These are phyloP conservation scores for Lamprotornis superbus DNA, from an alignment of 2,113 vertebrate species.

Conservation along the genomic window DNA sequence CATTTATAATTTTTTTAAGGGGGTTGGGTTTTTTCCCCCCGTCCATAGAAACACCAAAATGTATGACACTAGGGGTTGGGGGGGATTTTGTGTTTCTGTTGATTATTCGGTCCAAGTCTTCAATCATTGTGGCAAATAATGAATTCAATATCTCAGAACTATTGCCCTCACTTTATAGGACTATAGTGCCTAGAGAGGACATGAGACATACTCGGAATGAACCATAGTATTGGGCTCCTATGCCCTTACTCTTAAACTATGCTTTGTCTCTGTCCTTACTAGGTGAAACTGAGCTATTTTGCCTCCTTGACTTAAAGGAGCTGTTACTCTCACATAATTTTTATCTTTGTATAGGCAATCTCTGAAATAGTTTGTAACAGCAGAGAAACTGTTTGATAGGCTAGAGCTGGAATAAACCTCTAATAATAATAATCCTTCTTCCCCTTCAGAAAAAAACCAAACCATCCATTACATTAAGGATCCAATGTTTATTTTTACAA, in stretches of 20 bases:
- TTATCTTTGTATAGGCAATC: background rate
- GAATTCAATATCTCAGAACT: background rate
- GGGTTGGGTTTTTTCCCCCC: too few relatives aligned
- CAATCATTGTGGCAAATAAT: background rate
- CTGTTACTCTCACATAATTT: background rate
- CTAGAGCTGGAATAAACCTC: background rate
- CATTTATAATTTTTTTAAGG: background rate
- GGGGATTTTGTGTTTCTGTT: background rate
- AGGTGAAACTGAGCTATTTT: background rate
- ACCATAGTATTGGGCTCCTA: background rate
- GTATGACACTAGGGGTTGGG: fast-evolving
- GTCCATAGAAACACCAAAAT: background rate
- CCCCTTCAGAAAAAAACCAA: background rate
- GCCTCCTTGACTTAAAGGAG: background rate
- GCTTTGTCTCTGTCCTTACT: background rate
- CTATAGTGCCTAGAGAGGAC: background rate
- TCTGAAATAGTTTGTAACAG: background rate
- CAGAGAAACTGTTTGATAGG: background rate
- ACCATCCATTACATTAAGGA: background rate
- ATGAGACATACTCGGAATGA: background rate
- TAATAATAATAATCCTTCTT: background rate
- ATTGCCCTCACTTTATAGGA: background rate
- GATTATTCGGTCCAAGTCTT: background rate
- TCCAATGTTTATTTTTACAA: background rate
- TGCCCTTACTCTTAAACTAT: background rate